phyloP scores from a whole-genome alignment of 2,888 invertebrate genomes.

The Drosophila limbata region DNA sequence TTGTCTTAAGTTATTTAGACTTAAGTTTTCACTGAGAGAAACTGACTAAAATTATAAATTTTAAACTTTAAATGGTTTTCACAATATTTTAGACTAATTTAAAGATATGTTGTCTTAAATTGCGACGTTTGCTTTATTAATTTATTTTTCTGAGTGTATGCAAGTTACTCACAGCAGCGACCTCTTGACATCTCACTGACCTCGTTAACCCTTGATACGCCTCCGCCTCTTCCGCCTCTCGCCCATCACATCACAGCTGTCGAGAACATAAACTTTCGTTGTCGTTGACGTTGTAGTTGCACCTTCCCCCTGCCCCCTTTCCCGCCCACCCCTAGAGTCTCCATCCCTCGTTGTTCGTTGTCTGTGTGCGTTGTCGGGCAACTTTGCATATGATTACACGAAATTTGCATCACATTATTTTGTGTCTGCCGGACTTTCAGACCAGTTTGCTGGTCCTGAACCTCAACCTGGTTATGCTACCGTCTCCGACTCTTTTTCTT shows the following conservation, averaged over 20 bases:
- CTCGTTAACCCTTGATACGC: constrained; percentile 64
- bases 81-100: no score
- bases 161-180: constrained; percentile 13
- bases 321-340: neutral
- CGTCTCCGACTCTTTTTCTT: neutral
- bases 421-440: constrained; percentile 38
- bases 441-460: constrained; percentile 11
- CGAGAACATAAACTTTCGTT: constrained; percentile 65
- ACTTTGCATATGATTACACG: constrained; percentile 78
- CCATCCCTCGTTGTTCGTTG: constrained; percentile 13
- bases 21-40: no score
- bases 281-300: constrained; percentile 30
- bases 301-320: neutral
- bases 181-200: constrained; percentile 69
- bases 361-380: constrained; percentile 33
- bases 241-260: constrained; percentile 42
- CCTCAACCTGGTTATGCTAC: constrained; percentile 19
- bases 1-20: no score
- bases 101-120: no score
- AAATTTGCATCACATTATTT: constrained; percentile 77
- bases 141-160: constrained; percentile 5
- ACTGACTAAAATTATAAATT: no score
- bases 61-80: no score
- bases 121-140: neutral
- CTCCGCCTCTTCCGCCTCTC: constrained; percentile 26